These are phyloP conservation scores for Drosophila carrolli DNA, from an alignment of 1,140 invertebrate species.

Conservation along the genomic window DNA sequence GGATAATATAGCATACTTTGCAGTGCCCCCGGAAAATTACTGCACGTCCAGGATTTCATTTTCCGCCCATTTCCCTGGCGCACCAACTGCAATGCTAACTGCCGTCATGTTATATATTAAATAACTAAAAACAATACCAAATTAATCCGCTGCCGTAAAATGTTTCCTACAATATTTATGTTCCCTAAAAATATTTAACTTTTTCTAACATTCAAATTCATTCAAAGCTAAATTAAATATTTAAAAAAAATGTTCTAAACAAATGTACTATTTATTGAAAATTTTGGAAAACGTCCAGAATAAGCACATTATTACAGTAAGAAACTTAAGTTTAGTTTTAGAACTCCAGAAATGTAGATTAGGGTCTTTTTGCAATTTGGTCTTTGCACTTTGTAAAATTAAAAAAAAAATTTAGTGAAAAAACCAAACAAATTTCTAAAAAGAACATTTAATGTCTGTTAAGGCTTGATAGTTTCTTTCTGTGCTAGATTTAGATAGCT, in stretches of 20 bases:
- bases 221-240: no score
- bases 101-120: slow-evolving; percentile 8
- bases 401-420: not conserved
- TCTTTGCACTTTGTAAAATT: not conserved
- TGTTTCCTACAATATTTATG: no score
- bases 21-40: slow-evolving; percentile 15
- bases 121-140: not conserved
- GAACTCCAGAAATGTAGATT: not conserved
- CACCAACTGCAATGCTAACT: slow-evolving; percentile 3
- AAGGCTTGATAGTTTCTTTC: not conserved
- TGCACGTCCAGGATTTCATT: slow-evolving; percentile 20
- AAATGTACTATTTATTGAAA: no score
- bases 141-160: no score
- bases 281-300: no score
- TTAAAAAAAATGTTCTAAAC: no score
- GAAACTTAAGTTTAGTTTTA: no score
- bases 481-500: not conserved
- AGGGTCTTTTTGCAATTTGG: no score
- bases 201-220: no score
- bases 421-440: not conserved
- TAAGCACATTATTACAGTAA: no score
- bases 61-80: not conserved
- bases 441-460: no score
- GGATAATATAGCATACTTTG: slow-evolving; percentile 24
- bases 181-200: no score